A percentile compares a stretch with the other conserved stretches of the same genome.
phyloP scores from a whole-genome alignment of 2,888 invertebrate genomes.

The Strigamia crassipes region DNA sequence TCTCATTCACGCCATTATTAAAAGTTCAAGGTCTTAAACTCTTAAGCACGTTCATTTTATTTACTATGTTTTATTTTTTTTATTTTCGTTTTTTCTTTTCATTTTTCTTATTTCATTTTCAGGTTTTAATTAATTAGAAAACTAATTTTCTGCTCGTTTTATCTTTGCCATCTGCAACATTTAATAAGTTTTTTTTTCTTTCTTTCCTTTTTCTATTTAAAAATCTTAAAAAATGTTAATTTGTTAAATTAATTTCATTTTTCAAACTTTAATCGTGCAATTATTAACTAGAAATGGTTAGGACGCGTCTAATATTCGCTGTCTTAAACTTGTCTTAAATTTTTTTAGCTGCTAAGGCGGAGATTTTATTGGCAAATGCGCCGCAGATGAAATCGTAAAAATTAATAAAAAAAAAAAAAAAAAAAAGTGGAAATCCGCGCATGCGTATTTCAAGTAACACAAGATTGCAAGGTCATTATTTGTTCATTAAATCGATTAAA shows the following conservation, averaged over 20 bases:
- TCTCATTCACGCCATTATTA: not conserved
- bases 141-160: not conserved
- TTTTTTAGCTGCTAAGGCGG: not conserved
- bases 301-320: not conserved
- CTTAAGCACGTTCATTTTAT: not conserved
- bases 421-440: not conserved
- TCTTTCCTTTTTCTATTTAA: not conserved
- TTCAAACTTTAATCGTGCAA: not conserved
- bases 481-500: conserved; percentile 35
- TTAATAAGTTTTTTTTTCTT: not conserved
- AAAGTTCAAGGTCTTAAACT: conserved; percentile 1
- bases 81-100: not conserved
- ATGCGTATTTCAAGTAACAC: conserved; percentile 1
- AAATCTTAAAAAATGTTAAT: not conserved
- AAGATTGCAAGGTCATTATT: conserved; percentile 25
- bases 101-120: not conserved
- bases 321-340: not conserved
- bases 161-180: conserved; percentile 9
- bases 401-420: not conserved
- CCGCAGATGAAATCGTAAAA: conserved; percentile 30
- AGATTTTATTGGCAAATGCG: not conserved
- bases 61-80: not conserved
- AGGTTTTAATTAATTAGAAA: conserved; percentile 22
- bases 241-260: conserved; percentile 6
- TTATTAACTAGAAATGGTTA: conserved; percentile 7